These are phyloP conservation scores for Thumatha senex DNA, from an alignment of 2,888 invertebrate genomes.

Conservation along the genomic window DNA sequence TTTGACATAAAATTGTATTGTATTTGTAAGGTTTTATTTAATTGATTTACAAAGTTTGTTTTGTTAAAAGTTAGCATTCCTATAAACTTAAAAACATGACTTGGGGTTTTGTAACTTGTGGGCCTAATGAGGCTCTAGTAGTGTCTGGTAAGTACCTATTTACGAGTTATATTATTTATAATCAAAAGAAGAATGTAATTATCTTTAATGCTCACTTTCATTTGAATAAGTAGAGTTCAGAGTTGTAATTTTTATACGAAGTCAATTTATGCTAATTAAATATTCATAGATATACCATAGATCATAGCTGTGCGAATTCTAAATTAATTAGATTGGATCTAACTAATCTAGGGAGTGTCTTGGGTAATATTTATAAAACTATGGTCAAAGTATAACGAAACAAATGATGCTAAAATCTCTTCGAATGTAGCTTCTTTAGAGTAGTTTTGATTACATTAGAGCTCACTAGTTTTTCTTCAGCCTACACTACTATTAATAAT, in stretches of 20 bases:
- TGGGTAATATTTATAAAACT: not conserved
- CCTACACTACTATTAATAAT: too few species aligned
- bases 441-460: too few species aligned
- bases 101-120: constrained; percentile 97
- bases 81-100: constrained; percentile 75
- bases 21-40: constrained; percentile 48
- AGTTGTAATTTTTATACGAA: too few species aligned
- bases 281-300: not conserved
- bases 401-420: too few species aligned
- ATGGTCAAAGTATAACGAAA: too few species aligned
- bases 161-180: constrained; percentile 1
- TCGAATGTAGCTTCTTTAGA: too few species aligned
- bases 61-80: constrained; percentile 41
- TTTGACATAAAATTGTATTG: constrained; percentile 21
- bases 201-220: too few species aligned
- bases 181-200: not conserved
- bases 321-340: too few species aligned
- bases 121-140: constrained; percentile 96
- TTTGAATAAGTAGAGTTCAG: too few species aligned
- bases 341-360: too few species aligned
- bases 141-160: constrained; percentile 89
- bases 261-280: not conserved
- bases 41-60: constrained; percentile 47
- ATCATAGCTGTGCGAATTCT: not conserved
- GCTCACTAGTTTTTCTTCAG: too few species aligned